Evolutionary conservation across 2,797 vertebrate species (phyloP).

Genomic region (Epinephelus malabaricus): DNA sequence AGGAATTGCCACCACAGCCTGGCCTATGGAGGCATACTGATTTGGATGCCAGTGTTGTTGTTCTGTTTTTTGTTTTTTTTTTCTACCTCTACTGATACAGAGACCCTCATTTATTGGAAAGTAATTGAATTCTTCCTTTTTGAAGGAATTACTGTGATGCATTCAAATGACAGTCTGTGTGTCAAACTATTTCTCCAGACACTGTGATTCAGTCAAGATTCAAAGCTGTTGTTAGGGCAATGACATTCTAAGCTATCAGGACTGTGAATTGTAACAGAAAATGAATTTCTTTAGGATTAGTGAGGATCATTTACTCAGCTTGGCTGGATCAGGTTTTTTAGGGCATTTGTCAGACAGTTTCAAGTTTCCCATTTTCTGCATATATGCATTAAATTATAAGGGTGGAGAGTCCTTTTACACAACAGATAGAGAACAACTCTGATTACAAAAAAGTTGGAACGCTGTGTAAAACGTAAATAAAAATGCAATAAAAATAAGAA

Average conservation of each 20-base stretch:
- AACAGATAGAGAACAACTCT: too few species aligned
- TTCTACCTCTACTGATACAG: conserved; percentile 21
- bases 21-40: conserved; percentile 63
- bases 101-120: conserved; percentile 38
- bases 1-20: conserved; percentile 62
- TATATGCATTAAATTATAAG: too few species aligned
- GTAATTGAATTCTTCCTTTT: conserved; percentile 44
- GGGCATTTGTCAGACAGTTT: not conserved
- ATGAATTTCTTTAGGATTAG: not conserved
- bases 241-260: not conserved
- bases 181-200: not conserved
- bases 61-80: not conserved
- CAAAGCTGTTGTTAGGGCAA: not conserved
- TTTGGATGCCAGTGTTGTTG: conserved; percentile 34
- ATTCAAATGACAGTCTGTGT: not conserved
- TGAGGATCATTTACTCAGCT: not conserved
- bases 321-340: not conserved
- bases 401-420: too few species aligned
- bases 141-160: conserved; percentile 9
- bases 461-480: too few species aligned
- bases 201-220: not conserved
- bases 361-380: too few species aligned
- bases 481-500: too few species aligned
- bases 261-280: not conserved
- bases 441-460: too few species aligned